These are phyloP conservation scores for Nerophis ophidion DNA, from an alignment of 2,113 vertebrate species.

Conservation along the genomic window DNA sequence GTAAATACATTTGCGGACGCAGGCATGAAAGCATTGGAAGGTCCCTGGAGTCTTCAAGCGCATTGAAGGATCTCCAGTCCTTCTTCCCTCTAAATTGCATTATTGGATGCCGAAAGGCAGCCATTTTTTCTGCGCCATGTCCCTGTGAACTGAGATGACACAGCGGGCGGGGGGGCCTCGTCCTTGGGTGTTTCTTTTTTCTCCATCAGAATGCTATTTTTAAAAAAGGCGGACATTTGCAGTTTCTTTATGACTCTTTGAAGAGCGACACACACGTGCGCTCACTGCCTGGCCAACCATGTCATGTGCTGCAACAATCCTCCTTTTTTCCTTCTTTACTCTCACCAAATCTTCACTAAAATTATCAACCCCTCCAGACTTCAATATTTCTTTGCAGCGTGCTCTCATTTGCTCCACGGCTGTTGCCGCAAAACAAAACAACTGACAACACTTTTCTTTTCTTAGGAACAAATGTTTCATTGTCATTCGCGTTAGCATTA, in stretches of 20 bases:
- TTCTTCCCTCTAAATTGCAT: conserved; percentile 52
- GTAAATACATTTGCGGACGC: conserved; percentile 62
- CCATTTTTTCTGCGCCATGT: conserved; percentile 24
- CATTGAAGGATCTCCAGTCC: conserved; percentile 29
- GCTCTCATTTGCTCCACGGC: no score
- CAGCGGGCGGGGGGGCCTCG: conserved; percentile 20
- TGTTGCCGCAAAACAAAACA: no score
- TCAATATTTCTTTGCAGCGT: conserved; percentile 19
- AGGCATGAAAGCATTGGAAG: conserved; percentile 36
- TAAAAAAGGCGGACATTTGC: conserved; percentile 25
- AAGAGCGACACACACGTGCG: conserved; percentile 43
- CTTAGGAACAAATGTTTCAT: no score
- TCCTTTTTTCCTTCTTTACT: conserved; percentile 24
- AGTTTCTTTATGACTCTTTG: conserved; percentile 31
- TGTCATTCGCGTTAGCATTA: no score
- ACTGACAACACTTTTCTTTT: no score
- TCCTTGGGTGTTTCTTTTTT: conserved; percentile 32
- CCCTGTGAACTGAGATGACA: conserved; percentile 23
- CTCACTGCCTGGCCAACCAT: conserved; percentile 29
- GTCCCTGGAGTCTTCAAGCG: conserved; percentile 38
- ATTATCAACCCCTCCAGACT: conserved; percentile 18
- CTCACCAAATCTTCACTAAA: conserved; percentile 39
- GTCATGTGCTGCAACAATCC: conserved; percentile 34
- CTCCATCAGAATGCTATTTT: not conserved
- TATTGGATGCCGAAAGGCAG: conserved; percentile 50